These are phyloP conservation scores for Murina feae DNA, from an alignment of 2,113 vertebrate species.

Conservation along the genomic window DNA sequence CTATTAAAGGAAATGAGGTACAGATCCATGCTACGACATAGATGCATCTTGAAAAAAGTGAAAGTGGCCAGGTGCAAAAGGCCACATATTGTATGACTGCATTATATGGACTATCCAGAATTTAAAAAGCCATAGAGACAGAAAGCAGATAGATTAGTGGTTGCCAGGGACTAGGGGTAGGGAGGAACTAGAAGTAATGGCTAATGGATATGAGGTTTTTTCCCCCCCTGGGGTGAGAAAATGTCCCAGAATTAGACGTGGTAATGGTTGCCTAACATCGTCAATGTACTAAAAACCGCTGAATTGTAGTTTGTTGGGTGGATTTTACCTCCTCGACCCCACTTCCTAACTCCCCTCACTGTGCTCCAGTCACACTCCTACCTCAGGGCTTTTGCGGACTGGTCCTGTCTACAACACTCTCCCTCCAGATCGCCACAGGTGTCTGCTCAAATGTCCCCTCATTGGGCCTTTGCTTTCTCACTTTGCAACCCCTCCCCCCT, in stretches of 20 bases:
- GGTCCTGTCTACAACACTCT: background rate
- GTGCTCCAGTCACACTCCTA: background rate
- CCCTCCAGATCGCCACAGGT: background rate
- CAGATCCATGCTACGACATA: too few species aligned
- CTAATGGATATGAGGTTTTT: background rate
- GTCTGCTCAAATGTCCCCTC: background rate
- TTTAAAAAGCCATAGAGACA: background rate
- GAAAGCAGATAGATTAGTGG: background rate
- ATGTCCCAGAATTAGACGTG: background rate
- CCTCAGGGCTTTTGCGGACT: background rate
- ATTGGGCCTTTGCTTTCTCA: background rate
- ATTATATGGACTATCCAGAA: background rate
- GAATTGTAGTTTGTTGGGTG: background rate
- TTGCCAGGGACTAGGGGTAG: background rate
- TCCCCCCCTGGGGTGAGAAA: background rate
- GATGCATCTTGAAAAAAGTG: background rate
- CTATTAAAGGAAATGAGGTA: background rate
- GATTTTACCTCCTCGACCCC: background rate
- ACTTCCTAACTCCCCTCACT: background rate
- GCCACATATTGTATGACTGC: background rate
- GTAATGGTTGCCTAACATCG: background rate
- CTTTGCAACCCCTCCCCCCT: background rate
- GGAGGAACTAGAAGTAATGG: background rate
- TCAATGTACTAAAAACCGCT: background rate
- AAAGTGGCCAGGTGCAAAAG: background rate